Conservation (phyloP, 92 coral and sea anemone genomes). For the Zoanthus gigantus region DNA sequence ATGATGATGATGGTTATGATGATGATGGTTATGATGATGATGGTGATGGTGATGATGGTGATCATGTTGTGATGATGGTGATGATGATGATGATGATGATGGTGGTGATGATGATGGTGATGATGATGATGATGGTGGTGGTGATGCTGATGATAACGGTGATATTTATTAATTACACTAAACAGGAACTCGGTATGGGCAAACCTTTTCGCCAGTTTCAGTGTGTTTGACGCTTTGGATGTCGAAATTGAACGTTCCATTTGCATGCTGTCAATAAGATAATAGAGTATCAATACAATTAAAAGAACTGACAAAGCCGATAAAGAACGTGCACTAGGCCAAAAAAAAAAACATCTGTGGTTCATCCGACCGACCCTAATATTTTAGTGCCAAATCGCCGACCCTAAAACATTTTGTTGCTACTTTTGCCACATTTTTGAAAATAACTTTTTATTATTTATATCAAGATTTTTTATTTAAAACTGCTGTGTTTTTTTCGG, state of each 20-base stretch:
- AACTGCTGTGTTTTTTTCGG: no score
- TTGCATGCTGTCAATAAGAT: slow-evolving; percentile 64
- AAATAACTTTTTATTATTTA: no score
- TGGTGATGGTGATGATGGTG: background rate
- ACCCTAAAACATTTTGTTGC: no score
- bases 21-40: background rate
- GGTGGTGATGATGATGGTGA: background rate
- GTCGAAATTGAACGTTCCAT: slow-evolving; percentile 91
- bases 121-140: background rate
- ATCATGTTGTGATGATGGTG: background rate
- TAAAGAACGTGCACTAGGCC: no score
- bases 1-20: background rate
- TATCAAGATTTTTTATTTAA: no score
- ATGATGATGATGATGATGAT: background rate
- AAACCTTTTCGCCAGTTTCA: slow-evolving; percentile 90
- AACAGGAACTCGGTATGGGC: background rate
- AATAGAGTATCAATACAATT: background rate
- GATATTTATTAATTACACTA: background rate
- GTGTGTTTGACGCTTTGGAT: slow-evolving; percentile 77
- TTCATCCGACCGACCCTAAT: no score
- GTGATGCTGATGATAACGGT: background rate
- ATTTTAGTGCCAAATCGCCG: no score
- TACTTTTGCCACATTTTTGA: no score
- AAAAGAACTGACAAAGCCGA: background rate
- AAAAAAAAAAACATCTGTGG: no score